Base-by-base conservation (phyloP, 2,797 vertebrate genomes). In the Propithecus deckenii region DNA sequence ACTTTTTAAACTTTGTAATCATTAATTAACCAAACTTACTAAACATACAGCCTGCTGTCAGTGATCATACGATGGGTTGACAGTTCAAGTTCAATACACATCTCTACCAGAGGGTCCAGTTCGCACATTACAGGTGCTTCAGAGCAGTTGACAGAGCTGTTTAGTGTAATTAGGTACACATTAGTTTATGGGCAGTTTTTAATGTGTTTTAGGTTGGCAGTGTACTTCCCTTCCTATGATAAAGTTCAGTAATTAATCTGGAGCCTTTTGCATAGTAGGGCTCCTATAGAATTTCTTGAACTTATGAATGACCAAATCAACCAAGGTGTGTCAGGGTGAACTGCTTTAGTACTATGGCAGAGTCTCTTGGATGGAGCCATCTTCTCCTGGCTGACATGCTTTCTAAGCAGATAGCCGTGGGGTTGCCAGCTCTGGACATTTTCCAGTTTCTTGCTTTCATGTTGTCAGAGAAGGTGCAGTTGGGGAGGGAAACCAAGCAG, bases 1-100 rank as follows among this genome's bases (percentile, higher is more conserved):
- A 18, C 23, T 48, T 80, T 90, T 85, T 48, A 88, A 76, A 91
- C 38, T 78, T 63, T 28, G 8, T 43, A 30, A 63, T 63, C 79
- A 14, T 74, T 84, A 76, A 52, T 93, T 94, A 80, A 57, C 71
- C 43, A 32, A 41, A 23, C 69, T 59, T n/a, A 46, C 52, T 74
- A 38, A 71, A 48, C 50, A 75, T 50, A 15, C 23, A 30, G 9
- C 48, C 13, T 67, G 6, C 75, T 15, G 1, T 57, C 81, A 63
- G 25, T 38, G 48, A 59, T 71, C 15, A 5, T 5, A 11, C 1
- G 35, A 50, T 84, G 50, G 17, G 30, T 48, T 67, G 69, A 46
- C 22, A 5, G 25, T 41, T 84, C 41, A 32, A 30, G 14, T 38
- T 72, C 28, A 48, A 1, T 5, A 3, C 7, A 22, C 20, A 9